Base-by-base conservation (phyloP, 1,140 invertebrate genomes). In the Alviniconcha marisindica region DNA sequence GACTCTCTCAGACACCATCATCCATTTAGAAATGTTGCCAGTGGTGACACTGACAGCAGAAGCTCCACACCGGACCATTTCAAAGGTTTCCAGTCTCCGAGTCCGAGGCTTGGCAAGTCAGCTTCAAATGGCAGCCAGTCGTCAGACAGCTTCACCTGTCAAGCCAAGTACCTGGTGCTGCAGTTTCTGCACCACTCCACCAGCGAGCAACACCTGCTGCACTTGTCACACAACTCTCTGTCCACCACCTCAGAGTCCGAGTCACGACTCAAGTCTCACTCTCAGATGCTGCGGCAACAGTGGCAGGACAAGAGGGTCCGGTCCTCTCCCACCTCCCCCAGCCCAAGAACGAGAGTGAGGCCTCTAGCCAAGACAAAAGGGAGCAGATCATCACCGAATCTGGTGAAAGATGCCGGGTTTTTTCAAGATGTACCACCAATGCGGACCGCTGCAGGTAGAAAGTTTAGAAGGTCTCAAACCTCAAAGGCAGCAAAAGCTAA, bases 321-420 rank as follows among this genome's bases (percentile, higher is more conserved):
- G 21, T 80, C 78, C 12, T 63, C 56, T 5, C 81, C 31, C 12
- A 60, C 77, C 48, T 79, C 81, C 12, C 78, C 77, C n/a, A 42
- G 36, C 14, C 73, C 31, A 40, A 51, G 66, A 15, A 79, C 54
- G 78, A 82, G 51, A 48, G 78, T 71, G 31, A 84, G 74, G 69
- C 77, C 83, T 31, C 33, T 85, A 15, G 21, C 51, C 36, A 78
- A 81, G 56, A 71, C 79, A 40, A 80, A 80, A 42, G 78, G 60
- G 3, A 80, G 56, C 38, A 66, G 40, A 56, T 80, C 78, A 15
- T 80, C 78, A 24, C 78, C 78, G 0, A 38, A 80, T 31, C 56
- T 80, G n/a, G n/a, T n/a, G 36, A 80, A 80, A 40, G 78, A 80
- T 12, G 78, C 40, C 36, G 5, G 69, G 24, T 80, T 80, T 66